phyloP scores from a whole-genome alignment of 2,113 vertebrate genomes.

The Macquaria australasica region DNA sequence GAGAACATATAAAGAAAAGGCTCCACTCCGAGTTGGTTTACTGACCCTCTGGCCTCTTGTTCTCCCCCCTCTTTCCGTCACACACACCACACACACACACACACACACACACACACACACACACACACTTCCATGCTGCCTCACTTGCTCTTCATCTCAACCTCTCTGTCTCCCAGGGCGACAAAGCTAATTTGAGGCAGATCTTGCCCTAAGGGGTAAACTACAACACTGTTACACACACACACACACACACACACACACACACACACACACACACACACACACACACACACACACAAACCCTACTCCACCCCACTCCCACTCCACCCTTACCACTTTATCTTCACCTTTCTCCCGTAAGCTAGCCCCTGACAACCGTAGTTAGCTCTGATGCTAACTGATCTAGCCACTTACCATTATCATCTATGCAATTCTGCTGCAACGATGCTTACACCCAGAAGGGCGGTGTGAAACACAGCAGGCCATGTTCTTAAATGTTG shows the following conservation, averaged over 20 bases:
- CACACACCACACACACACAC: constrained; percentile 34
- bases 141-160: constrained; percentile 71
- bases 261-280: constrained; percentile 42
- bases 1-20: constrained; percentile 57
- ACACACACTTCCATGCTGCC: constrained; percentile 53
- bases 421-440: constrained; percentile 59
- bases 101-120: constrained; percentile 24
- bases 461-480: constrained; percentile 14
- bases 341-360: constrained; percentile 73
- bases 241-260: constrained; percentile 49
- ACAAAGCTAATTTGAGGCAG: constrained; percentile 85
- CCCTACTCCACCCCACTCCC: constrained; percentile 26
- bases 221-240: constrained; percentile 52
- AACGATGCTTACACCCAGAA: constrained; percentile 34
- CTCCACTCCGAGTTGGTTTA: constrained; percentile 72
- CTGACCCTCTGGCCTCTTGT: constrained; percentile 71
- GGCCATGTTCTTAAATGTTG: constrained; percentile 27
- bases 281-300: constrained; percentile 37
- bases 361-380: constrained; percentile 68
- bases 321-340: constrained; percentile 65
- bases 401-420: constrained; percentile 78
- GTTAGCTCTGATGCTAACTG: constrained; percentile 72
- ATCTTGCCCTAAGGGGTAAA: constrained; percentile 83
- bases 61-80: constrained; percentile 30
- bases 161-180: constrained; percentile 78